A percentile compares a stretch with the other conserved stretches of the same genome.
Evolutionary conservation across 2,797 vertebrate genomes (phyloP).

Genomic region (Macroramphosus scolopax): DNA sequence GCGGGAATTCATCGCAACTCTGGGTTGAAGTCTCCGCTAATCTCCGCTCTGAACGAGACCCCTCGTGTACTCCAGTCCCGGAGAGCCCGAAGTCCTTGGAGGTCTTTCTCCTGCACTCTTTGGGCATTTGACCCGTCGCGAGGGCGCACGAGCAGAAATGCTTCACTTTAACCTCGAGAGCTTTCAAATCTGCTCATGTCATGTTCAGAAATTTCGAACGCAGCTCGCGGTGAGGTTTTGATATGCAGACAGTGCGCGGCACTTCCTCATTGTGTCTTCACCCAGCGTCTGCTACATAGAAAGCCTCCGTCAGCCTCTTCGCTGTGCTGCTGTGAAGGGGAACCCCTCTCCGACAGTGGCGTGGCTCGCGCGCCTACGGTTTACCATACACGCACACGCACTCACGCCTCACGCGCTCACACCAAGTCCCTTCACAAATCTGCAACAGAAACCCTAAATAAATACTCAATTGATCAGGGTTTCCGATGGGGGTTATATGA

Average conservation of each 20-base stretch:
- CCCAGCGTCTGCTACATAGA: neutral
- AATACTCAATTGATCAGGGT: no score
- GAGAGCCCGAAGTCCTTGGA: conserved; percentile 70
- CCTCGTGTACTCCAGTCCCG: conserved; percentile 21
- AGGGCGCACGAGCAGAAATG: no score
- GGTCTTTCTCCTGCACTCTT: no score
- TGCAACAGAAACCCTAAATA: no score
- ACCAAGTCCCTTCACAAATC: no score
- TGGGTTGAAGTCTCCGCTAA: no score
- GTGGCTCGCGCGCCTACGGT: no score
- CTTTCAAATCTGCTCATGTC: conserved; percentile 56
- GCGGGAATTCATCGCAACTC: conserved; percentile 65
- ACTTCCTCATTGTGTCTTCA: conserved; percentile 17
- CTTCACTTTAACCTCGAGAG: no score
- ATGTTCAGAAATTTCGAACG: no score
- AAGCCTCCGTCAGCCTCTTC: conserved; percentile 1
- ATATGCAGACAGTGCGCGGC: neutral
- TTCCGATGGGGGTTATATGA: no score
- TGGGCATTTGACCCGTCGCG: no score
- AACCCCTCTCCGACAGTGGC: conserved; percentile 64
- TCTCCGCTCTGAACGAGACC: no score
- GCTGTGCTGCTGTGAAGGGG: conserved; percentile 33
- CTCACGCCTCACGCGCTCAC: conserved; percentile 22
- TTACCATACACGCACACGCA: conserved; percentile 16
- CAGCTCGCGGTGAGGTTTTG: neutral